phyloP scores from a whole-genome alignment of 2,888 invertebrate genomes.

The Cinara cedri region DNA sequence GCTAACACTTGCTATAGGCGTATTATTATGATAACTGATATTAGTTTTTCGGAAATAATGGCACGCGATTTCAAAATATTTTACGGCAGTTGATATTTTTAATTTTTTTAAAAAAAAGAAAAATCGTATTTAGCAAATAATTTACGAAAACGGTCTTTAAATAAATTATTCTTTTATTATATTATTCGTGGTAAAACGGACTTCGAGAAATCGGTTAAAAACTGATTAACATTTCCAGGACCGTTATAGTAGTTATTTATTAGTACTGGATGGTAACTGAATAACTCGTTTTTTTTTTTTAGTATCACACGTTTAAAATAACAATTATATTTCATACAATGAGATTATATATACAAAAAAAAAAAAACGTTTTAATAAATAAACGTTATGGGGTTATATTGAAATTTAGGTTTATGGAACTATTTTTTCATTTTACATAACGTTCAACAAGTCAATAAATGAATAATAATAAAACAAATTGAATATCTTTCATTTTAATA shows the following conservation, averaged over 20 bases:
- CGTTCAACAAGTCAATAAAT: background rate
- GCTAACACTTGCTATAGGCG: too few relatives aligned
- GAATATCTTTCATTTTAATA: background rate
- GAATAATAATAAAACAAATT: background rate
- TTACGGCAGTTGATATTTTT: too few relatives aligned
- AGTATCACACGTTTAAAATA: background rate
- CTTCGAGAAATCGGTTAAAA: too few relatives aligned
- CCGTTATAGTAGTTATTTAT: too few relatives aligned
- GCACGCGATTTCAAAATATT: background rate
- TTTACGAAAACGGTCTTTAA: too few relatives aligned
- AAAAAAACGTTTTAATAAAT: background rate
- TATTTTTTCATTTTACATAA: background rate
- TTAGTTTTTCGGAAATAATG: slow-evolving; percentile 19
- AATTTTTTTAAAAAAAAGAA: background rate
- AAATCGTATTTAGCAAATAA: background rate
- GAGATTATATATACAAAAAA: background rate
- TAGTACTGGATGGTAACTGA: background rate
- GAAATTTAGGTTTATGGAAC: background rate
- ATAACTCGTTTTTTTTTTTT: background rate
- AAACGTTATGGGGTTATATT: background rate
- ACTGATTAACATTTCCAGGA: too few relatives aligned
- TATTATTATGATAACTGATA: slow-evolving; percentile 3
- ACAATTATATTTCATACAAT: too few relatives aligned
- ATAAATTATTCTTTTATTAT: too few relatives aligned
- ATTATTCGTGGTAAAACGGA: too few relatives aligned